Conservation (phyloP, 2,888 invertebrate genomes). For the Brassicogethes aeneus region DNA sequence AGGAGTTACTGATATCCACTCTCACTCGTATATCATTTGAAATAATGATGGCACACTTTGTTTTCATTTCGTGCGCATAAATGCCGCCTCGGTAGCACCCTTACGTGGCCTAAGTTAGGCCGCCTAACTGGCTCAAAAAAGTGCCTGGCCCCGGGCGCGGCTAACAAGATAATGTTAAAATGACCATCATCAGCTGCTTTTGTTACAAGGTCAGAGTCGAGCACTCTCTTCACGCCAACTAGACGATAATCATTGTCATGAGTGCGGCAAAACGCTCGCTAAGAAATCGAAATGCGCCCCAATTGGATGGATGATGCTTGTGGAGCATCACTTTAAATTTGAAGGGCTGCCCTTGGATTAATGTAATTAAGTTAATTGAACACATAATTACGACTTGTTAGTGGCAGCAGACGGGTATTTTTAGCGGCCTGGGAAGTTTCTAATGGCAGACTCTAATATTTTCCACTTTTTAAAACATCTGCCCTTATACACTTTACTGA, state of each 20-base stretch:
- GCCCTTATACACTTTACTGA: too few relatives aligned
- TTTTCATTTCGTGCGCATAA: constrained; percentile 2
- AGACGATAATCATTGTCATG: not conserved
- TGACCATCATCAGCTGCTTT: not conserved
- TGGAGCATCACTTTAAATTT: not conserved
- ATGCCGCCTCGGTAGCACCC: constrained; percentile 1
- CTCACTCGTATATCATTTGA: too few relatives aligned
- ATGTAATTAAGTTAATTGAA: not conserved
- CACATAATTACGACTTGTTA: not conserved
- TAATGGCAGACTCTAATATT: too few relatives aligned
- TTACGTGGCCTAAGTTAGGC: too few relatives aligned
- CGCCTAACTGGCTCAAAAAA: not conserved
- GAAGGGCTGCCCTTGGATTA: not conserved
- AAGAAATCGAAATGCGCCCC: not conserved
- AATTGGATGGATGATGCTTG: too few relatives aligned
- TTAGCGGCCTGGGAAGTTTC: too few relatives aligned
- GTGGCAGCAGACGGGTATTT: not conserved
- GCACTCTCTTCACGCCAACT: not conserved
- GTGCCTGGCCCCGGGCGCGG: not conserved
- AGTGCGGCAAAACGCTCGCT: not conserved
- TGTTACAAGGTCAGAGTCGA: not conserved
- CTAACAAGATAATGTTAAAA: not conserved
- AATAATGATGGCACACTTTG: too few relatives aligned
- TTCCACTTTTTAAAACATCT: too few relatives aligned
- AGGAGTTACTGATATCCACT: too few relatives aligned